phyloP scores from a whole-genome alignment of 1,140 invertebrate genomes.

The Heliothis virescens region DNA sequence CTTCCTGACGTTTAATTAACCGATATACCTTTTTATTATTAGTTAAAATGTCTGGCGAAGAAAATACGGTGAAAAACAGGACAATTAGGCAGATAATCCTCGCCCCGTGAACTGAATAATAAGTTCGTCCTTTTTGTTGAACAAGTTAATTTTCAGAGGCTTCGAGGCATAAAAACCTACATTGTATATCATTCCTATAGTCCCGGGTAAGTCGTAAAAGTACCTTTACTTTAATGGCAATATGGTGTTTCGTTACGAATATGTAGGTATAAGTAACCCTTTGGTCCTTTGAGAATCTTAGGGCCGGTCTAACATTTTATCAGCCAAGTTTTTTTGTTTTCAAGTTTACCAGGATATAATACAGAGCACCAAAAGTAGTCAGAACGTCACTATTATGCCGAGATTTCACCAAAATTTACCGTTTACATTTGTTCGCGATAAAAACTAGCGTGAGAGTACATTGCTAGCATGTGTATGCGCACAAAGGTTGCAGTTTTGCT shows the following conservation, averaged over 20 bases:
- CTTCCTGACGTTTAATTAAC: neutral
- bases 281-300: neutral
- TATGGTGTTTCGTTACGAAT: constrained; percentile 26
- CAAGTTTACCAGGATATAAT: too few relatives aligned
- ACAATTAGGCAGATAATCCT: neutral
- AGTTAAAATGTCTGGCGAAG: neutral
- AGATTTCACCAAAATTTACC: too few relatives aligned
- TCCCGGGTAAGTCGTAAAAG: constrained; percentile 14
- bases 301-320: neutral
- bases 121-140: neutral
- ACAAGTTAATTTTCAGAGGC: neutral
- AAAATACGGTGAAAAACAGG: constrained; percentile 1
- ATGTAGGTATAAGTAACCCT: neutral
- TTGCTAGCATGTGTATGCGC: too few relatives aligned
- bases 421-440: too few relatives aligned
- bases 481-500: too few relatives aligned
- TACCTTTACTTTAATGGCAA: constrained; percentile 1
- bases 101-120: constrained; percentile 3
- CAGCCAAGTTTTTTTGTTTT: neutral
- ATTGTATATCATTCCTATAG: constrained; percentile 2
- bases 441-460: too few relatives aligned
- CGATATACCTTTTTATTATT: neutral
- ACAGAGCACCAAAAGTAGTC: too few relatives aligned
- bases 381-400: too few relatives aligned
- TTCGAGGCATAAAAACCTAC: neutral